These are phyloP conservation scores for Hypselothyrea guttata DNA, from an alignment of 2,888 invertebrate species.

Conservation along the genomic window DNA sequence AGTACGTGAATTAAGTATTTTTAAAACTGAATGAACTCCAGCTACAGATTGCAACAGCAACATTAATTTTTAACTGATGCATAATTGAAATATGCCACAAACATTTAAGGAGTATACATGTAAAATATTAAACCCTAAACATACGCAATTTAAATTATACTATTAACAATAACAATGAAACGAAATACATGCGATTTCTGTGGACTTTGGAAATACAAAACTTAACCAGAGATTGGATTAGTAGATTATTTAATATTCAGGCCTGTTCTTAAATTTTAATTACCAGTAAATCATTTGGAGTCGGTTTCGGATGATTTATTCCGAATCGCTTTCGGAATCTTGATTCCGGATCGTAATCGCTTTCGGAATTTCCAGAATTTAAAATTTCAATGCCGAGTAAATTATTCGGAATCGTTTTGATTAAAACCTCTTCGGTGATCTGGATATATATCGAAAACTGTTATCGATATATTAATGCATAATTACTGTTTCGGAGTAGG, in stretches of 20 bases:
- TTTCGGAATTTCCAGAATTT: too few relatives aligned
- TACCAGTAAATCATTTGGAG: too few relatives aligned
- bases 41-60: slow-evolving; percentile 15
- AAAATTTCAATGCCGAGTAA: too few relatives aligned
- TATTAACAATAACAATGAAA: slow-evolving; percentile 33
- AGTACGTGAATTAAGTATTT: slow-evolving; percentile 62
- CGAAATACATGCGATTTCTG: slow-evolving; percentile 38
- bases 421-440: too few relatives aligned
- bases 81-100: slow-evolving; percentile 27
- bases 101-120: slow-evolving; percentile 36
- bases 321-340: background rate
- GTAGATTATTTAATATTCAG: background rate
- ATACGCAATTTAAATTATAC: slow-evolving; percentile 45
- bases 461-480: too few relatives aligned
- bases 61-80: slow-evolving; percentile 29
- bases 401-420: too few relatives aligned
- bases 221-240: background rate
- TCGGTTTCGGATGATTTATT: too few relatives aligned
- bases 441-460: too few relatives aligned
- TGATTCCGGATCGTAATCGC: too few relatives aligned
- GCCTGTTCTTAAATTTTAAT: too few relatives aligned
- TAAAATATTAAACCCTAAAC: slow-evolving; percentile 43
- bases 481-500: too few relatives aligned
- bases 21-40: slow-evolving; percentile 37
- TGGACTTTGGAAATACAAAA: slow-evolving; percentile 35